phyloP scores from a whole-genome alignment of 1,140 invertebrate genomes.

The Drosophila simulans region DNA sequence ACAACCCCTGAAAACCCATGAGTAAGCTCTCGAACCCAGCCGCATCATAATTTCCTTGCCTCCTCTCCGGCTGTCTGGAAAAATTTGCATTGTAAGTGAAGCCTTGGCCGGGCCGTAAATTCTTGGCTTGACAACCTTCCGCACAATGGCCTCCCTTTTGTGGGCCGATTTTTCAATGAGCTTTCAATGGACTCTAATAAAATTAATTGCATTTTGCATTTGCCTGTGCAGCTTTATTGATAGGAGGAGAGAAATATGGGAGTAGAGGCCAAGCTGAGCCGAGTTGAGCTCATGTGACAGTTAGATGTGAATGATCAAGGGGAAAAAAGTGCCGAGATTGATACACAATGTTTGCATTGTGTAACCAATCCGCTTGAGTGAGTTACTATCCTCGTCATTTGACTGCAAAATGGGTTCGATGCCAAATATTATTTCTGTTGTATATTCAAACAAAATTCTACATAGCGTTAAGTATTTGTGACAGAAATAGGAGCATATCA shows the following conservation, averaged over 20 bases:
- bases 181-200: constrained; percentile 64
- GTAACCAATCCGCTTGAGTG: constrained; percentile 36
- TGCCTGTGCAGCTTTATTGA: constrained; percentile 45
- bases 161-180: constrained; percentile 42
- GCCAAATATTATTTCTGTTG: neutral
- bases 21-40: constrained; percentile 37
- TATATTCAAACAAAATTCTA: neutral
- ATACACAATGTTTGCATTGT: constrained; percentile 26
- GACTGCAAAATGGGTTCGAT: constrained; percentile 9
- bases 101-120: constrained; percentile 48
- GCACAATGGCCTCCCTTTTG: neutral
- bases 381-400: constrained; percentile 4
- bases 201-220: constrained; percentile 65
- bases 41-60: constrained; percentile 53
- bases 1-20: constrained; percentile 28
- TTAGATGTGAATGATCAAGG: constrained; percentile 20
- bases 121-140: constrained; percentile 7
- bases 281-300: constrained; percentile 43
- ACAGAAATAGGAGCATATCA: neutral
- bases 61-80: constrained; percentile 24
- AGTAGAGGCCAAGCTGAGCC: neutral
- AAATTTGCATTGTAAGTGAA: constrained; percentile 64
- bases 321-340: neutral
- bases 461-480: neutral
- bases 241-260: neutral